Evolutionary conservation across 2,113 vertebrate species (phyloP), one percentile per base, ranked within the genome.

Genomic region (Cynopterus brachyotis): DNA sequence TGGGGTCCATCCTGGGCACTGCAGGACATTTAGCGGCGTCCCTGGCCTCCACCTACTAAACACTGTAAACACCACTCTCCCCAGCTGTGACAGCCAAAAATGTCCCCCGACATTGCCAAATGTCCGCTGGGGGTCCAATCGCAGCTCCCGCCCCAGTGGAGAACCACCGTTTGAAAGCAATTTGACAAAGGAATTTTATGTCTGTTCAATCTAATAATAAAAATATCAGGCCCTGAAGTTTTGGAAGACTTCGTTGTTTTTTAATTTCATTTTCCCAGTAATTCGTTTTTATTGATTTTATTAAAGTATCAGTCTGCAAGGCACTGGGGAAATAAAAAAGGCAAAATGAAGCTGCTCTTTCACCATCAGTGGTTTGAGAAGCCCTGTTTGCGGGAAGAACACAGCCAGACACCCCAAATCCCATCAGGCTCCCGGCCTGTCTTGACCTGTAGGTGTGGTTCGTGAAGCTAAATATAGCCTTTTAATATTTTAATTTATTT

Each of bases 271-370:
- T 87, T 97, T 80, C 47, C 75, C 57, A 87, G 75, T 91, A 96
- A 95, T 94, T 92, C 57, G 69, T 96, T 92, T 94, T 53, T 92
- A 96, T 67, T 96, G 94, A 94, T 93, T 78, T 90, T 94, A 97
- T 76, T 89, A 72, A 89, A 95, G 66, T 50, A 50, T 84, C 42
- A 0, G 42, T 64, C 84, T 83, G n/a, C 19, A 66, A 95, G 66
- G 55, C 67, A 67, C 3, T 53, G 67, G 85, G 67, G 67, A 87
- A 89, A 92, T 91, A 69, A 89, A 91, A 81, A 45, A 50, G 15
- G 42, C 75, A 94, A 89, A 92, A 60, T 40, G 84, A 62, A 88
- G 55, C 73, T 47, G 37, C 55, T 32, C 30, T 95, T 72, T 72
- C 72, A 35, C 64, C 22, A 1, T 15, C 5, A 3, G 19, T 40